Evolutionary conservation across 2,113 vertebrate genomes (phyloP).

Genomic region (Myocastor coypus): DNA sequence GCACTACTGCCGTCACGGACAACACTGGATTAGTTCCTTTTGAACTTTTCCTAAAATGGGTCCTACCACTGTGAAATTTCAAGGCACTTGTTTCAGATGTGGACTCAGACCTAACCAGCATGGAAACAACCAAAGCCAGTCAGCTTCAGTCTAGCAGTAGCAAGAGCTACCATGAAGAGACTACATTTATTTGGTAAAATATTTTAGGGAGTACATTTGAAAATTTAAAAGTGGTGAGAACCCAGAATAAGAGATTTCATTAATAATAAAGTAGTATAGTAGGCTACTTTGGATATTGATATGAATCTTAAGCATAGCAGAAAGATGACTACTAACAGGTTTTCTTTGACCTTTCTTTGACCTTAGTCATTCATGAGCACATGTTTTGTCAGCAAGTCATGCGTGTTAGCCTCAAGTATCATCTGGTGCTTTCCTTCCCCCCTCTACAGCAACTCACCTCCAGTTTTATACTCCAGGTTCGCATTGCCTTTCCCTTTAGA

Average conservation of each 20-base stretch:
- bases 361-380: neutral
- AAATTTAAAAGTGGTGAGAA: neutral
- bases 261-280: neutral
- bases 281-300: neutral
- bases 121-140: neutral
- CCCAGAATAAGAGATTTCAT: neutral
- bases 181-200: neutral
- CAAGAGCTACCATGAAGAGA: neutral
- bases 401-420: neutral
- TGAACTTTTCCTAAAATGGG: neutral
- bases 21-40: neutral
- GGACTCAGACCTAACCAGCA: neutral
- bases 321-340: neutral
- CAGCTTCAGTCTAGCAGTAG: neutral
- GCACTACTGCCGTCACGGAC: neutral
- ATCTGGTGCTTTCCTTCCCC: neutral
- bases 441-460: constrained; percentile 82
- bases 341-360: neutral
- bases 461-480: constrained; percentile 82
- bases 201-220: neutral
- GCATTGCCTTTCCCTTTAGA: constrained; percentile 83
- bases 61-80: neutral
- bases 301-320: neutral
- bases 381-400: neutral
- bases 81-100: neutral